Percentiles rank a stretch among this genome's conserved stretches.
phyloP scores from a whole-genome alignment of 2,797 vertebrate genomes.

The Eupleurogrammus muticus region DNA sequence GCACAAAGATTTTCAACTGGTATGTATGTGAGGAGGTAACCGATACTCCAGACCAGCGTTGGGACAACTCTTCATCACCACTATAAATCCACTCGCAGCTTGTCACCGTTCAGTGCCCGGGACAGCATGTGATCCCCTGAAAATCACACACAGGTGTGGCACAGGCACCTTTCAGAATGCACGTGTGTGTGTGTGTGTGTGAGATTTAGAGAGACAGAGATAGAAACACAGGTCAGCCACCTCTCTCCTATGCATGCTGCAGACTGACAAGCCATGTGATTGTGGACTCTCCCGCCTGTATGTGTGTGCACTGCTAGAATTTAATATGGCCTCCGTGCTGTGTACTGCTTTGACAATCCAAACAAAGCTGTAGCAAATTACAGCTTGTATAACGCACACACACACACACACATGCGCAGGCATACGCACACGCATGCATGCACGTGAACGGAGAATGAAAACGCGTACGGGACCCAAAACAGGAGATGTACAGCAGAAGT shows the following conservation, averaged over 20 bases:
- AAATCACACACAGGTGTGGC: conserved; percentile 82
- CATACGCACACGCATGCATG: conserved; percentile 27
- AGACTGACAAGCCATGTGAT: conserved; percentile 54
- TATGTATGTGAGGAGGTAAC: conserved; percentile 71
- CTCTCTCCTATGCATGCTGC: conserved; percentile 29
- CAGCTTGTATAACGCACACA: conserved; percentile 48
- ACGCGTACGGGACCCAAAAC: conserved; percentile 36
- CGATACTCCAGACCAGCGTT: conserved; percentile 73
- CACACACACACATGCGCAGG: conserved; percentile 24
- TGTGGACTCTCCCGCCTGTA: conserved; percentile 30
- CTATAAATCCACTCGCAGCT: conserved; percentile 81
- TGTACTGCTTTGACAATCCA: conserved; percentile 78
- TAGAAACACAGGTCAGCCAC: conserved; percentile 31
- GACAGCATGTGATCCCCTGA: conserved; percentile 74
- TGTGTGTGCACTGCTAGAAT: conserved; percentile 45
- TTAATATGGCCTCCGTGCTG: conserved; percentile 69
- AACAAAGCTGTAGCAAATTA: conserved; percentile 82
- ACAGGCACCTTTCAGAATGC: conserved; percentile 34
- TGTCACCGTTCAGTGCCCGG: conserved; percentile 72
- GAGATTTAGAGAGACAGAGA: conserved; percentile 8
- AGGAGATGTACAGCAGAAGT: conserved; percentile 63
- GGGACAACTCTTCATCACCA: conserved; percentile 68
- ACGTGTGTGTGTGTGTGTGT: conserved; percentile 8
- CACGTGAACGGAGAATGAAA: conserved; percentile 42
- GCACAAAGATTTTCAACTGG: conserved; percentile 72